phyloP scores from a whole-genome alignment of 2,888 invertebrate species.

The Malachius bipustulatus region DNA sequence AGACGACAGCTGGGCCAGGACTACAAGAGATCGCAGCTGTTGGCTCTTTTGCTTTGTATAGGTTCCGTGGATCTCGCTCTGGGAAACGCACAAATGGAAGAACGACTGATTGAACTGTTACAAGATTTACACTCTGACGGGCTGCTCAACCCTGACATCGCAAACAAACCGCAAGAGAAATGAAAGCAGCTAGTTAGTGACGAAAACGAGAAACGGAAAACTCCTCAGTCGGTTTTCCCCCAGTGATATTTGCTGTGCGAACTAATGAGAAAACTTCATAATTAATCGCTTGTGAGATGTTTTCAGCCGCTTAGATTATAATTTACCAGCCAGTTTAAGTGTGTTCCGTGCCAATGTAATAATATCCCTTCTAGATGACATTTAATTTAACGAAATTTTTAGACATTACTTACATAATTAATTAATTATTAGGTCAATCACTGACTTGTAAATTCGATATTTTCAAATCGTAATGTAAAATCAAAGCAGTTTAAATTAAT shows the following conservation, averaged over 20 bases:
- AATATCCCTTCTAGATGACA: constrained; percentile 3
- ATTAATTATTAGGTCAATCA: too few species aligned
- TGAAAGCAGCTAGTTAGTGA: background rate
- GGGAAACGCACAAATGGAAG: constrained; percentile 63
- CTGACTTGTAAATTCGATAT: too few species aligned
- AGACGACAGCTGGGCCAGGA: constrained; percentile 43
- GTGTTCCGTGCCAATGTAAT: background rate
- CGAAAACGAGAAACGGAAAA: too few species aligned
- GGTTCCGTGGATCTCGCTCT: constrained; percentile 72
- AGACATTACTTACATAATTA: too few species aligned
- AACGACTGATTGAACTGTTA: constrained; percentile 60
- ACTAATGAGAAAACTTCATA: background rate
- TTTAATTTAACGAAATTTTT: too few species aligned
- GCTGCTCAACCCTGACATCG: constrained; percentile 39
- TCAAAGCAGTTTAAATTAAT: too few species aligned
- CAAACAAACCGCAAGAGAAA: constrained; percentile 13
- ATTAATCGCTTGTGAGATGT: background rate
- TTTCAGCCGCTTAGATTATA: background rate
- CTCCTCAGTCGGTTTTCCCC: too few species aligned
- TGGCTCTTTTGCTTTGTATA: constrained; percentile 66
- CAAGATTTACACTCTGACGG: constrained; percentile 62
- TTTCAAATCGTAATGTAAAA: too few species aligned
- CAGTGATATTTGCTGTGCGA: too few species aligned
- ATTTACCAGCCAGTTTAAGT: background rate
- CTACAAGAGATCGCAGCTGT: constrained; percentile 52